A percentile compares a stretch with the other conserved stretches of the same genome.
phyloP scores from a whole-genome alignment of 2,113 vertebrate species.

The Corythoichthys intestinalis region DNA sequence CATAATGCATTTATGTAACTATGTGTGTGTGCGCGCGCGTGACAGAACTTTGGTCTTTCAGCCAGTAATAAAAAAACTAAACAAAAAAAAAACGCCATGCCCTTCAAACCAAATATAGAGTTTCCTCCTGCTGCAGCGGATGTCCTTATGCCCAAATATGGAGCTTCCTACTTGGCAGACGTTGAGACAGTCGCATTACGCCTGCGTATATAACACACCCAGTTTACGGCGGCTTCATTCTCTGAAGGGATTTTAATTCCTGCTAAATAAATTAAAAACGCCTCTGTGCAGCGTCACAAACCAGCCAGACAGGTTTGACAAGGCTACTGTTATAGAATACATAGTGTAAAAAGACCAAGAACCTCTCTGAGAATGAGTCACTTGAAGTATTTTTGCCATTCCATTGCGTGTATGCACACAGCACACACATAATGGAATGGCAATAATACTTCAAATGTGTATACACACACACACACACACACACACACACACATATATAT shows the following conservation, averaged over 20 bases:
- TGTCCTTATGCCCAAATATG: constrained; percentile 52
- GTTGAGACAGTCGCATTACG: constrained; percentile 9
- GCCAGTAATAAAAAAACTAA: constrained; percentile 20
- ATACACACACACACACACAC: too few relatives aligned
- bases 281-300: background rate
- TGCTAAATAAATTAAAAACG: background rate
- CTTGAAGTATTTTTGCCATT: too few relatives aligned
- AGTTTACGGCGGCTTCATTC: background rate
- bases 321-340: background rate
- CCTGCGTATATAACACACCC: background rate
- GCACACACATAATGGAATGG: too few relatives aligned
- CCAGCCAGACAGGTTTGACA: background rate
- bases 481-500: too few relatives aligned
- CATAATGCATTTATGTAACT: background rate
- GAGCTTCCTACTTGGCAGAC: constrained; percentile 33
- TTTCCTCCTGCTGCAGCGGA: constrained; percentile 50
- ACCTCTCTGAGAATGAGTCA: too few relatives aligned
- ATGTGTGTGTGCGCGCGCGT: constrained; percentile 11
- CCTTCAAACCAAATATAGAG: constrained; percentile 48
- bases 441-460: too few relatives aligned
- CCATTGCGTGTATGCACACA: too few relatives aligned
- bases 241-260: background rate
- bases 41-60: constrained; percentile 11
- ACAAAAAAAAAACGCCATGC: background rate
- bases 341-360: too few relatives aligned